phyloP scores from a whole-genome alignment of 2,113 vertebrate genomes.

The Eptesicus fuscus region DNA sequence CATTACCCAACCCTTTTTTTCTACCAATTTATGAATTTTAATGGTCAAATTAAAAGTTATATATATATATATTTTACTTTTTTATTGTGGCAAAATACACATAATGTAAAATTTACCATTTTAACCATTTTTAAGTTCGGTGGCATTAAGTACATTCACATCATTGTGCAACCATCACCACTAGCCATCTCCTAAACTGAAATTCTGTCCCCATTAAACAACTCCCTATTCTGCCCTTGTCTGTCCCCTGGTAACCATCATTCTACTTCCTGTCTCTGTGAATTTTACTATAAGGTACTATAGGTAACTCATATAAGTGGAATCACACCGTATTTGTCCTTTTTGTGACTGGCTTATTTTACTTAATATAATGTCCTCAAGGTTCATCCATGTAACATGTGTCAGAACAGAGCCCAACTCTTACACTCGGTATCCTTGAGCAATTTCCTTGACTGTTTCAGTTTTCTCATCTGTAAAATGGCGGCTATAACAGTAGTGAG shows the following conservation, averaged over 20 bases:
- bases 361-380: not conserved
- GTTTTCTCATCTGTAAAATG: not conserved
- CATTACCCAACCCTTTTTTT: not conserved
- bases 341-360: not conserved
- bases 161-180: not conserved
- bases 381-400: not conserved
- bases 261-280: not conserved
- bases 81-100: not conserved
- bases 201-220: not conserved
- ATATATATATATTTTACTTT: not conserved
- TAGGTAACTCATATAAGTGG: not conserved
- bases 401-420: not conserved
- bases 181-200: not conserved
- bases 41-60: not conserved
- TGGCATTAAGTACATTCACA: not conserved
- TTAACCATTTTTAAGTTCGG: not conserved
- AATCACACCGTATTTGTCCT: not conserved
- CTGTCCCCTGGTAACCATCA: too few relatives aligned
- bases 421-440: not conserved
- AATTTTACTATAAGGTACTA: not conserved
- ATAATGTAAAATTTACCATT: not conserved
- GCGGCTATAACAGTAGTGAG: not conserved
- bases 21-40: not conserved
- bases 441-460: not conserved
- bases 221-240: not conserved